Base-by-base conservation (phyloP, 2,113 vertebrate genomes). In the Grantiella picta region DNA sequence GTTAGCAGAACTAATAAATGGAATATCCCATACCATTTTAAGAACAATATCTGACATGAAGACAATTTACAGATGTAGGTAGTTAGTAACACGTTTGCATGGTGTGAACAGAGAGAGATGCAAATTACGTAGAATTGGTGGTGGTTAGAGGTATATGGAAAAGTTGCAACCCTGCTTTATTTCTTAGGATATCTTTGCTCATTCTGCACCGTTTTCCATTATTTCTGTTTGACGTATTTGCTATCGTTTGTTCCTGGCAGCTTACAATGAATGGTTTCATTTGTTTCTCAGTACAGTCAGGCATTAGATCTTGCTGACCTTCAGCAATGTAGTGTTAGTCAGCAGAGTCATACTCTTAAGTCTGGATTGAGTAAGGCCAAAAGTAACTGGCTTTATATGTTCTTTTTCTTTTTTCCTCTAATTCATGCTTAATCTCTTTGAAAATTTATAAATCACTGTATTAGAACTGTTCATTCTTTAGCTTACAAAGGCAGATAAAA, bases 271-370 rank as follows among this genome's bases (percentile, higher is more conserved):
- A 97, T 95, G 60, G 45, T 88, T 96, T 97, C 64, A 86, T 94
- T 97, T 95, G 64, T 94, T 97, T 95, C 91, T 91, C 71, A 81
- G 78, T 82, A 65, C 59, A 94, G 75, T 61, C 72, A 85, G 53
- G 54, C 64, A 63, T 93, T 95, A 96, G 88, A 94, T 96, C 80
- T 93, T 94, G 76, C 86, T 96, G 97, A 96, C 95, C 92, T 96
- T 97, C 93, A 96, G 82, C 85, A 73, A 33, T 75, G 85, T 92
- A 78, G 20, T 92, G 68, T 93, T 94, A 92, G 86, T 84, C 87
- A 82, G 89, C 36, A 10, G 72, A 91, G 69, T 87, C 57, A 88
- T 90, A 89, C 71, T 94, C 76, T 91, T 86, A 87, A 94, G 56
- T 73, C 76, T 83, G 24, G 40, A 25, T 54, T 94, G 65, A 90